Conservation (phyloP, 2,113 vertebrate species). For the Trogon surrucura region DNA sequence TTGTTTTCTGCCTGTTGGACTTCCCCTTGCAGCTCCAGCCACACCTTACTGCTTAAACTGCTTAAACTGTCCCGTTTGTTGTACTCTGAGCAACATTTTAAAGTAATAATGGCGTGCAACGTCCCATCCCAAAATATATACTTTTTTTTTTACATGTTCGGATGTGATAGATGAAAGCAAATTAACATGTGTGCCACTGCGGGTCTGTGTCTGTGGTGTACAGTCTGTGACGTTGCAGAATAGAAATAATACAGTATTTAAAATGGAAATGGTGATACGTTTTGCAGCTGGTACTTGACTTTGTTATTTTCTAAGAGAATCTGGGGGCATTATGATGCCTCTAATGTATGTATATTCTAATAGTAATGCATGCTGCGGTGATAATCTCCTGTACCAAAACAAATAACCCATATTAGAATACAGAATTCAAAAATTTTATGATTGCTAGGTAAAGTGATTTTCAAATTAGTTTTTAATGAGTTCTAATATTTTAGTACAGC, state of each 20-base stretch:
- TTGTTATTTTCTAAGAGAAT: background rate
- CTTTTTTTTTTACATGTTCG: background rate
- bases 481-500: constrained; percentile 78
- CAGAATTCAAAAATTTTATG: constrained; percentile 41
- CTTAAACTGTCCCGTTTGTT: background rate
- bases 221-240: background rate
- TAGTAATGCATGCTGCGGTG: background rate
- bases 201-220: background rate
- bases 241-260: background rate
- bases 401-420: constrained; percentile 38
- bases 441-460: constrained; percentile 72
- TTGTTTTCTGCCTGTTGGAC: constrained; percentile 29
- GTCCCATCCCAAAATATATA: background rate
- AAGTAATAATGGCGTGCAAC: background rate
- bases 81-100: background rate
- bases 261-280: background rate
- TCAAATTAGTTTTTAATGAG: constrained; percentile 82
- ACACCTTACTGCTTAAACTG: background rate
- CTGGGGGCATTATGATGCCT: background rate
- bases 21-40: background rate
- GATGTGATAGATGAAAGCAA: background rate
- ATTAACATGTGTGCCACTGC: background rate
- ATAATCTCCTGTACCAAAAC: constrained; percentile 30
- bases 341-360: background rate
- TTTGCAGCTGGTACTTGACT: background rate